Evolutionary conservation across 2,888 invertebrate species (phyloP).

Genomic region (Nephrocerus scutellatus): DNA sequence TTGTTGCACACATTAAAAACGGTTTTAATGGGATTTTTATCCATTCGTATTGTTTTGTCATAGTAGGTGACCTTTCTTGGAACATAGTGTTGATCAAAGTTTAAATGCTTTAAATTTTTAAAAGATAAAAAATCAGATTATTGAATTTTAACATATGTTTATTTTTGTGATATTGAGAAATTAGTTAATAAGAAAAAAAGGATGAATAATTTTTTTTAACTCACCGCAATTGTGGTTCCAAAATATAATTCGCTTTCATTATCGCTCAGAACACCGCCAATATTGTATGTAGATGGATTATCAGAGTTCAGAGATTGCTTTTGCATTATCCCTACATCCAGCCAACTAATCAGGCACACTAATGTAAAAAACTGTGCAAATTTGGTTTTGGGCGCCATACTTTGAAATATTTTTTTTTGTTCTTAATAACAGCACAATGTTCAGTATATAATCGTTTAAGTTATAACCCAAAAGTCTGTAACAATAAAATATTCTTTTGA

Average conservation of each 20-base stretch:
- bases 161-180: background rate
- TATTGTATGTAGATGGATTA: slow-evolving; percentile 72
- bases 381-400: too few species aligned
- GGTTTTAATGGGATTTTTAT: slow-evolving; percentile 90
- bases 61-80: slow-evolving; percentile 80
- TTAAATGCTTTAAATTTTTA: slow-evolving; percentile 59
- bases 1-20: slow-evolving; percentile 89
- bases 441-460: too few species aligned
- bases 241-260: slow-evolving; percentile 74
- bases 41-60: slow-evolving; percentile 85
- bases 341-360: too few species aligned
- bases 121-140: background rate
- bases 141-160: background rate
- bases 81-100: slow-evolving; percentile 76
- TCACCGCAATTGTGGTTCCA: slow-evolving; percentile 75
- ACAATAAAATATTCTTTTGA: too few species aligned
- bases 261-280: slow-evolving; percentile 87
- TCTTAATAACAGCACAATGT: too few species aligned
- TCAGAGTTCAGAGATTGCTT: slow-evolving; percentile 38
- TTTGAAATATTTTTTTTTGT: too few species aligned
- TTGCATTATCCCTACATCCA: slow-evolving; percentile 21
- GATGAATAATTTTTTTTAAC: slow-evolving; percentile 30
- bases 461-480: too few species aligned
- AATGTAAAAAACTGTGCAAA: too few species aligned
- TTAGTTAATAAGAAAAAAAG: background rate